These are phyloP conservation scores for Apis cerana DNA, from an alignment of 1,140 invertebrate species.

Conservation along the genomic window DNA sequence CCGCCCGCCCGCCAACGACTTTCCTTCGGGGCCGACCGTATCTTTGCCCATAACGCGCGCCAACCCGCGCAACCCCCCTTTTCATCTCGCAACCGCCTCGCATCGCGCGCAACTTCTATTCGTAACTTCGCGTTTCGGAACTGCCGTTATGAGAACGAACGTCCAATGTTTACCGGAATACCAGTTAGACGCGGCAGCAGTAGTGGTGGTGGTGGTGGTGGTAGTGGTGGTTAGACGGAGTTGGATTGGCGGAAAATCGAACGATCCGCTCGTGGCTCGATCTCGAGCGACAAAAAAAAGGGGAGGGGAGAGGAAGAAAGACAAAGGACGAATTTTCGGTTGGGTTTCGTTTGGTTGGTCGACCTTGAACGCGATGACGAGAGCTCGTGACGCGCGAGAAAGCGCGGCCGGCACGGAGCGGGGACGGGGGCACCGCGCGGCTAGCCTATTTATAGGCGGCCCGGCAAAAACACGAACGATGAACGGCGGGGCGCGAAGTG, in stretches of 20 bases:
- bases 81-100: background rate
- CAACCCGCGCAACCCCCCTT: background rate
- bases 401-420: slow-evolving; percentile 58
- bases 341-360: slow-evolving; percentile 49
- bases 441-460: slow-evolving; percentile 73
- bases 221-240: background rate
- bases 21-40: slow-evolving; percentile 32
- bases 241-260: background rate
- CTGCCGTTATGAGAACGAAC: slow-evolving; percentile 76
- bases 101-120: slow-evolving; percentile 59
- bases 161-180: slow-evolving; percentile 61
- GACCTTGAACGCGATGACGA: slow-evolving; percentile 73
- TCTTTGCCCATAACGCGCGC: slow-evolving; percentile 61
- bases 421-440: slow-evolving; percentile 28
- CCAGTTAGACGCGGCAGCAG: background rate
- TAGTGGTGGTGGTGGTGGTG: no score
- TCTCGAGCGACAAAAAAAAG: background rate
- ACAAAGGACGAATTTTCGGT: slow-evolving; percentile 55
- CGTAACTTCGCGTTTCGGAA: slow-evolving; percentile 73
- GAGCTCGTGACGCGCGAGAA: slow-evolving; percentile 73
- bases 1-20: slow-evolving; percentile 12
- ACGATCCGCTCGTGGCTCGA: background rate
- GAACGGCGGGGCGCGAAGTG: slow-evolving; percentile 66
- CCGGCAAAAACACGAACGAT: slow-evolving; percentile 73
- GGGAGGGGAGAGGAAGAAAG: background rate